phyloP scores from a whole-genome alignment of 2,797 vertebrate species.

The Euphonia xanthogaster region DNA sequence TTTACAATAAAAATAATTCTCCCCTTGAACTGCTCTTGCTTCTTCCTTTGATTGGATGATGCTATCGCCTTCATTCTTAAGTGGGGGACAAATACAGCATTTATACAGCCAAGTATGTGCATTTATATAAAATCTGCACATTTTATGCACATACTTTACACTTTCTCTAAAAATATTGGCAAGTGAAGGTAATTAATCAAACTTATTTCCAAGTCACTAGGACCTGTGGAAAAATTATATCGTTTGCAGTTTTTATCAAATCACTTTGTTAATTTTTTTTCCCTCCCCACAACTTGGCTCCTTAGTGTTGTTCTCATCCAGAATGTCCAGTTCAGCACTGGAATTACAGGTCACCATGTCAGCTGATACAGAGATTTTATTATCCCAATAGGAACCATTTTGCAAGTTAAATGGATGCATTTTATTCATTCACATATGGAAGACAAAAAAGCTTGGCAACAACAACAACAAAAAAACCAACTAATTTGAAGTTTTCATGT shows the following conservation, averaged over 20 bases:
- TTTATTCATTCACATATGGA: not conserved
- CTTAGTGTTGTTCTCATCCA: fast-evolving
- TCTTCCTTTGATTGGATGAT: slow-evolving; percentile 87
- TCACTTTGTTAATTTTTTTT: not conserved
- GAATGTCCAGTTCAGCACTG: not conserved
- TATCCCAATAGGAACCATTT: not conserved
- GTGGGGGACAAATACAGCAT: slow-evolving; percentile 44
- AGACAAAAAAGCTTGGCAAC: not conserved
- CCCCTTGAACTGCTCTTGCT: slow-evolving; percentile 88
- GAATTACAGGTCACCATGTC: not conserved
- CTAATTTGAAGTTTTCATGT: not conserved
- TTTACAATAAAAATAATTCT: slow-evolving; percentile 84
- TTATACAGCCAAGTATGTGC: not conserved
- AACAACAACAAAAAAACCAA: not conserved
- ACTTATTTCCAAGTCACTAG: not conserved
- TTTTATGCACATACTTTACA: not conserved
- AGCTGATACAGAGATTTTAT: not conserved
- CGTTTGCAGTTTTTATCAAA: not conserved
- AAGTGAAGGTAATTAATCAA: not conserved
- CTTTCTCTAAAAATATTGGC: not conserved
- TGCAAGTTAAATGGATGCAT: not conserved
- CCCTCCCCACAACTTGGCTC: fast-evolving
- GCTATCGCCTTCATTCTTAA: slow-evolving; percentile 81
- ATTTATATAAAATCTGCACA: slow-evolving; percentile 34
- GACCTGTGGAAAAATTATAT: not conserved